A percentile compares a stretch with the other conserved stretches of the same genome.
Conservation (phyloP, 2,888 invertebrate genomes). For the Chouioia cunea region DNA sequence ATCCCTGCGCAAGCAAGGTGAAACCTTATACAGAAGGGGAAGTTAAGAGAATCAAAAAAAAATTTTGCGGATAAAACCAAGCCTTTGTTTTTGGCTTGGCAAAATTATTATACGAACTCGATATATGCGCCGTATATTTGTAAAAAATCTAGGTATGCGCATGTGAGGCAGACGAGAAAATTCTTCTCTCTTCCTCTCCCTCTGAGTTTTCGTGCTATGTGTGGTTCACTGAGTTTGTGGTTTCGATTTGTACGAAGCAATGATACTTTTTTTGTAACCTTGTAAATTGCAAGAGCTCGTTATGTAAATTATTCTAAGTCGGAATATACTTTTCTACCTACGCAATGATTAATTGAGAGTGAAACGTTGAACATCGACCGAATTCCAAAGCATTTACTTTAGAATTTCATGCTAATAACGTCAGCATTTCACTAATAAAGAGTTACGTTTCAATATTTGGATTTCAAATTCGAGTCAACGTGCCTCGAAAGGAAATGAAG, state of each 20-base stretch:
- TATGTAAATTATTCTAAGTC: too few relatives aligned
- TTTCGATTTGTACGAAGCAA: neutral
- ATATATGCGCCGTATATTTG: conserved; percentile 25
- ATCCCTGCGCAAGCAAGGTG: conserved; percentile 37
- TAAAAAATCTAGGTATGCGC: neutral
- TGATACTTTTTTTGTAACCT: too few relatives aligned
- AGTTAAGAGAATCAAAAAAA: conserved; percentile 5
- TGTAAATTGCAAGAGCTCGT: too few relatives aligned
- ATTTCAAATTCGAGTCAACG: neutral
- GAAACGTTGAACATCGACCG: too few relatives aligned
- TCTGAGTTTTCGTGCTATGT: conserved; percentile 6
- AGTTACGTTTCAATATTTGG: too few relatives aligned
- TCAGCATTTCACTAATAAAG: too few relatives aligned
- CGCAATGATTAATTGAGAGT: too few relatives aligned
- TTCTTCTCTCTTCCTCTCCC: too few relatives aligned
- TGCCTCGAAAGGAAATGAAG: neutral
- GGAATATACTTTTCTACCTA: too few relatives aligned
- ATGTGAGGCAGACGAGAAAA: neutral
- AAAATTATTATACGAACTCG: conserved; percentile 31
- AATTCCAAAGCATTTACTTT: too few relatives aligned
- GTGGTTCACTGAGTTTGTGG: neutral
- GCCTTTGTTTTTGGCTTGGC: conserved; percentile 14
- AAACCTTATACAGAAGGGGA: conserved; percentile 23
- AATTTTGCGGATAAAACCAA: conserved; percentile 23
- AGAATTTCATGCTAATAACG: too few relatives aligned